Evolutionary conservation across 2,797 vertebrate species (phyloP).

Genomic region (Onychomys leucogaster): DNA sequence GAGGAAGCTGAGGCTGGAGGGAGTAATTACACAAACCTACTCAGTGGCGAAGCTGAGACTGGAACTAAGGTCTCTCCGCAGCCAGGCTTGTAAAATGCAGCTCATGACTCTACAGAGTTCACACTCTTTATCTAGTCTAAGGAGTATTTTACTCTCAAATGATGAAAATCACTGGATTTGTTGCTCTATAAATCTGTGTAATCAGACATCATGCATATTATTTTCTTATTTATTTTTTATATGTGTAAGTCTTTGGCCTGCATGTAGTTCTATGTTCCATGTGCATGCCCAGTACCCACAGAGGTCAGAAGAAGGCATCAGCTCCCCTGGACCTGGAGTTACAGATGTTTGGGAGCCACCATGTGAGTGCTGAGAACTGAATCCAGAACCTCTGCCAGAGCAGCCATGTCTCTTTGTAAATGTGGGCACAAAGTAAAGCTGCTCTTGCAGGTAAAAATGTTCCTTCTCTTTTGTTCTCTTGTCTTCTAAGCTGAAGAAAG

Average conservation of each 20-base stretch:
- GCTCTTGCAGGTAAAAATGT: not conserved
- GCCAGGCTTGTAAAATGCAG: not conserved
- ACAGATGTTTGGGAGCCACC: not conserved
- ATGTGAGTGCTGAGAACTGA: not conserved
- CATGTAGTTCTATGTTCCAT: not conserved
- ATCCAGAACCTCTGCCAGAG: not conserved
- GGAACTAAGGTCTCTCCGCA: not conserved
- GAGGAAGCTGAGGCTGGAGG: not conserved
- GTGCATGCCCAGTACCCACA: not conserved
- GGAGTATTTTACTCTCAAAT: not conserved
- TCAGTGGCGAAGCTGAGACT: not conserved
- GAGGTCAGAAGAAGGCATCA: not conserved
- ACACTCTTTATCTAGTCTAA: not conserved
- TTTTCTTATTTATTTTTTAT: not conserved
- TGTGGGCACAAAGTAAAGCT: not conserved
- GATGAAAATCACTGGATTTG: not conserved
- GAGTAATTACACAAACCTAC: not conserved
- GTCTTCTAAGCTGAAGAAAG: conserved; percentile 86
- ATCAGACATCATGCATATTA: not conserved
- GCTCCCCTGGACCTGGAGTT: not conserved
- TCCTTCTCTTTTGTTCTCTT: conserved; percentile 16
- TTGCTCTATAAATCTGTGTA: not conserved
- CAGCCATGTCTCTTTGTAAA: not conserved
- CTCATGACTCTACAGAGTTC: not conserved
- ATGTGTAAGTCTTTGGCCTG: not conserved